A percentile compares a stretch with the other conserved stretches of the same genome.
Evolutionary conservation across 2,797 vertebrate genomes (phyloP).

Genomic region (Onychomys arenicola): DNA sequence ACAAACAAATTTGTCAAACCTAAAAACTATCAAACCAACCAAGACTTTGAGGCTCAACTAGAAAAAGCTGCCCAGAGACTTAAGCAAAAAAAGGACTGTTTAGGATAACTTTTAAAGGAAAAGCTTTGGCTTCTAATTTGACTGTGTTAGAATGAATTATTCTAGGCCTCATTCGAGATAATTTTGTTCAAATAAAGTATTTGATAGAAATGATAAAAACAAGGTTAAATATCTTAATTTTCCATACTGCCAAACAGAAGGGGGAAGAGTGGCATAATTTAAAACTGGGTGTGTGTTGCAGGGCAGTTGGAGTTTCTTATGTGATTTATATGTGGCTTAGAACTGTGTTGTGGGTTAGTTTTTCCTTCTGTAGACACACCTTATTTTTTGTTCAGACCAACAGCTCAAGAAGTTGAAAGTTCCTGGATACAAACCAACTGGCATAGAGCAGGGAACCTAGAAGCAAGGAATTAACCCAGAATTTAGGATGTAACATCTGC

Average conservation of each 20-base stretch:
- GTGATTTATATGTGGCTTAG: constrained; percentile 32
- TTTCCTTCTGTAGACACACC: neutral
- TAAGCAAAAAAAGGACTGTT: neutral
- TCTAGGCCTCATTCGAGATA: neutral
- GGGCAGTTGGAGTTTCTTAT: neutral
- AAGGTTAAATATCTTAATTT: constrained; percentile 31
- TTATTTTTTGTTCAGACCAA: constrained; percentile 56
- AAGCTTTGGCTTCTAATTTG: neutral
- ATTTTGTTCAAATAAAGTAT: neutral
- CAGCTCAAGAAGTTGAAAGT: constrained; percentile 45
- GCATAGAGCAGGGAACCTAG: neutral
- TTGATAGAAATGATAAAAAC: constrained; percentile 1
- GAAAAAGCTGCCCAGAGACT: constrained; percentile 10
- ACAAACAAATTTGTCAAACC: constrained; percentile 52
- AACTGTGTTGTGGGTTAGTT: neutral
- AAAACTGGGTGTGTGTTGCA: neutral
- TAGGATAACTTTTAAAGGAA: constrained; percentile 4
- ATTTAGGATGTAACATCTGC: neutral
- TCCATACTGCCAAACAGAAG: neutral
- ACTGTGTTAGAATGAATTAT: constrained; percentile 37
- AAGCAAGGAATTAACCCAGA: constrained; percentile 43
- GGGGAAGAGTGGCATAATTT: neutral
- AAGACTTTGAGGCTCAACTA: constrained; percentile 23
- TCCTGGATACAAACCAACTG: neutral
- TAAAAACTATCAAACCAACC: constrained; percentile 22